phyloP scores from a whole-genome alignment of 2,113 vertebrate genomes.

The Lathamus discolor region DNA sequence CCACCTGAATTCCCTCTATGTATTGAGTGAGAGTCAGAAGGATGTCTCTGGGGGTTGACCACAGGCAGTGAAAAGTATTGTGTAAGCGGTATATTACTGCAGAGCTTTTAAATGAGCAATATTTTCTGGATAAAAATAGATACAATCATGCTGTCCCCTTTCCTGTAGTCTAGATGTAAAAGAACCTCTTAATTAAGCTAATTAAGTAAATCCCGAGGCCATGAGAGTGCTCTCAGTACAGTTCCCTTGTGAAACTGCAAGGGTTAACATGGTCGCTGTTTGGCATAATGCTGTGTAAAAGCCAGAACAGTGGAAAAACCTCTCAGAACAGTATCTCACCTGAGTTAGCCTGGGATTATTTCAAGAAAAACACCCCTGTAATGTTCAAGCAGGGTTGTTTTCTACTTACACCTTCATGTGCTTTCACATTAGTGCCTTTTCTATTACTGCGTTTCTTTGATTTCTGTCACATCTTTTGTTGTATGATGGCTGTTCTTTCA shows the following conservation, averaged over 20 bases:
- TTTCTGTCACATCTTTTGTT: background rate
- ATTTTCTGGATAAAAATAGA: slow-evolving; percentile 3
- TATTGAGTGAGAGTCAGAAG: background rate
- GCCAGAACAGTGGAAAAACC: background rate
- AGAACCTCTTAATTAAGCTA: slow-evolving; percentile 15
- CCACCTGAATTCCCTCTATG: background rate
- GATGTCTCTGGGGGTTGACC: background rate
- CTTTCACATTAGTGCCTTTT: background rate
- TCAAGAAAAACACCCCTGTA: background rate
- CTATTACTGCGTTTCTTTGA: background rate
- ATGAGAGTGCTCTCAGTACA: background rate
- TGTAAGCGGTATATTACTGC: background rate
- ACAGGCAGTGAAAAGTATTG: background rate
- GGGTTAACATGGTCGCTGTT: background rate
- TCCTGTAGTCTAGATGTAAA: background rate
- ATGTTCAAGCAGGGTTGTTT: background rate
- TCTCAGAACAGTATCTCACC: background rate
- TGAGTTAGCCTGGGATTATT: background rate
- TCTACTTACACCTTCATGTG: background rate
- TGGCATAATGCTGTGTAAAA: background rate
- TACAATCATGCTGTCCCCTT: background rate
- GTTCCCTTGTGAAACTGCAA: background rate
- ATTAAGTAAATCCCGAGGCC: slow-evolving; percentile 13
- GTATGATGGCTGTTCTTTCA: background rate
- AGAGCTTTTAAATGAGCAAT: background rate